Base-by-base conservation (phyloP, 2,797 vertebrate genomes). In the Sebastes aleutianus region DNA sequence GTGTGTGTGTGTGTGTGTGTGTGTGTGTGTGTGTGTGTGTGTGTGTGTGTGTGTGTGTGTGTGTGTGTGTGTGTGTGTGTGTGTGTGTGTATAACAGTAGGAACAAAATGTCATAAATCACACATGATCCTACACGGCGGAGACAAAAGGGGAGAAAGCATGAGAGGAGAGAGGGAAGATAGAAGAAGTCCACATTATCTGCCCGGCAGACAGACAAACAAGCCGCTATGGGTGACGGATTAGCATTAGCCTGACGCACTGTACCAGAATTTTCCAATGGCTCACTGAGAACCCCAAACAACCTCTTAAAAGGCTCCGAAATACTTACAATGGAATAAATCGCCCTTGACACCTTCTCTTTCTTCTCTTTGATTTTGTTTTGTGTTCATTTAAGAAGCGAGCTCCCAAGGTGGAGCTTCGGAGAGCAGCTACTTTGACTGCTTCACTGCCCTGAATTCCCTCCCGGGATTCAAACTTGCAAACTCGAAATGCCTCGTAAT, bases 41-140 rank as follows among this genome's bases (percentile, higher is more conserved):
- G n/a, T n/a, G n/a, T n/a, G n/a, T n/a, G n/a, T n/a, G n/a, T n/a
- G n/a, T n/a, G n/a, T n/a, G n/a, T n/a, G n/a, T n/a, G n/a, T n/a
- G n/a, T n/a, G n/a, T n/a, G n/a, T n/a, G n/a, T n/a, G n/a, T n/a
- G n/a, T n/a, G n/a, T n/a, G n/a, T n/a, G n/a, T n/a, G n/a, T n/a
- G n/a, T n/a, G n/a, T n/a, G n/a, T n/a, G n/a, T n/a, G n/a, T n/a
- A n/a, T 73, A 79, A 91, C 91, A 87, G 87, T 87, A 67, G 85
- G 88, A 93, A 88, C 88, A 94, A 93, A 92, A 93, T 93, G 92
- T 91, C 92, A 92, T 94, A 93, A 95, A 95, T 95, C 91, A 94
- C 89, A 92, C 76, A 87, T 91, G 91, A 93, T 95, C 89, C 92
- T 85, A 66, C 80, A 82, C 50, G 14, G 85, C 12, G 32, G 76